phyloP scores from a whole-genome alignment of 2,888 invertebrate genomes.

The Heliconius erato region DNA sequence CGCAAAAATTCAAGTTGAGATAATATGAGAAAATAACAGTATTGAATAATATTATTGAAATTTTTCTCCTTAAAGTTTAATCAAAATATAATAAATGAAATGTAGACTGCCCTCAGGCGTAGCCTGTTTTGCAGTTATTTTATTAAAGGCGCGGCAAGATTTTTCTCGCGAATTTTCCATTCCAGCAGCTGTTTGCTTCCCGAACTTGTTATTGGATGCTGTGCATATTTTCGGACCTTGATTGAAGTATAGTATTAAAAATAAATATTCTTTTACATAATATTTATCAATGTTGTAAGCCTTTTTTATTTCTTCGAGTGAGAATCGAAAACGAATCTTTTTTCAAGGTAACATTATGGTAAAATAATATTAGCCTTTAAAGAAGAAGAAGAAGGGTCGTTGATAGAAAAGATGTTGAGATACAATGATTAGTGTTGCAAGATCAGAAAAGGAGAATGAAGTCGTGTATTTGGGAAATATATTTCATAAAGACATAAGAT shows the following conservation, averaged over 20 bases:
- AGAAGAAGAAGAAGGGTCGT: too few relatives aligned
- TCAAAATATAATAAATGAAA: constrained; percentile 31
- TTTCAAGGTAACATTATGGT: too few relatives aligned
- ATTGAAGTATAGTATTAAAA: constrained; percentile 23
- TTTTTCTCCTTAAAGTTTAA: constrained; percentile 19
- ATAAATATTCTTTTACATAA: neutral
- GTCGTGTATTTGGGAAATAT: too few relatives aligned
- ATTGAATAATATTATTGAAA: constrained; percentile 20
- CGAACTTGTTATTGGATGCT: constrained; percentile 34
- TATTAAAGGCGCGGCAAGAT: constrained; percentile 33
- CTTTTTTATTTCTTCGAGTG: too few relatives aligned
- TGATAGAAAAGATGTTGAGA: too few relatives aligned
- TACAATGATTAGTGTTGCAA: too few relatives aligned
- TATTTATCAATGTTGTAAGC: constrained; percentile 2
- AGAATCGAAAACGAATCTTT: too few relatives aligned
- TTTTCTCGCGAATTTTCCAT: constrained; percentile 31
- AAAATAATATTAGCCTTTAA: too few relatives aligned
- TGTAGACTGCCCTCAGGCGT: constrained; percentile 23
- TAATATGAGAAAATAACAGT: neutral
- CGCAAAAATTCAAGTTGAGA: neutral
- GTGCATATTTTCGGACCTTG: constrained; percentile 26
- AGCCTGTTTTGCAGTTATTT: constrained; percentile 30
- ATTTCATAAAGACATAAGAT: too few relatives aligned
- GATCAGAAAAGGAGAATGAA: too few relatives aligned
- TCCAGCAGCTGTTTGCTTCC: constrained; percentile 31